Evolutionary conservation across 2,797 vertebrate genomes (phyloP).

Genomic region (Gallinago stenura): DNA sequence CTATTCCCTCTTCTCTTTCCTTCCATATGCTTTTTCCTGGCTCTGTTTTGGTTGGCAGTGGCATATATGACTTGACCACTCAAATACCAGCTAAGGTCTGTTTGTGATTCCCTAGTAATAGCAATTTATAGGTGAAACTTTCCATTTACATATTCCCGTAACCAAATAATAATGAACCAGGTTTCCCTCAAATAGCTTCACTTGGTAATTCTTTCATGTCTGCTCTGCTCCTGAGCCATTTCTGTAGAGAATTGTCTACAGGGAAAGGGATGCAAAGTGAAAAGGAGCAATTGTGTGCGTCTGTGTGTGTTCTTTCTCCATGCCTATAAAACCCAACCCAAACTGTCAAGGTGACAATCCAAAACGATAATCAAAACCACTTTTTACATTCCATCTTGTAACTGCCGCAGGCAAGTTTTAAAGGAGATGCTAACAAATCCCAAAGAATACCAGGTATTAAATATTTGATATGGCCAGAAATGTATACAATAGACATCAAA

Average conservation of each 20-base stretch:
- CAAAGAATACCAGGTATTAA: constrained; percentile 83
- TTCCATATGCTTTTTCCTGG: not conserved
- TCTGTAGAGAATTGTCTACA: constrained; percentile 69
- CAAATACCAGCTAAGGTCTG: not conserved
- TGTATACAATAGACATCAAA: constrained; percentile 76
- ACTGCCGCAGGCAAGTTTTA: constrained; percentile 84
- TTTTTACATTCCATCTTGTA: constrained; percentile 84
- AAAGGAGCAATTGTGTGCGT: constrained; percentile 60
- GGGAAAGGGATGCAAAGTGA: constrained; percentile 73
- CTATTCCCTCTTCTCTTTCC: not conserved
- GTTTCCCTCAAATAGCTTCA: constrained; percentile 53
- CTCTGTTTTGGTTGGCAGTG: not conserved
- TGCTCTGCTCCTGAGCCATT: constrained; percentile 75
- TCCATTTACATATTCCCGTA: constrained; percentile 36
- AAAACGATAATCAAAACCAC: constrained; percentile 87
- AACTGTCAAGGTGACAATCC: constrained; percentile 86
- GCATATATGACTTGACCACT: not conserved
- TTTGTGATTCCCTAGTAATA: not conserved
- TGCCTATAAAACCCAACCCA: constrained; percentile 77
- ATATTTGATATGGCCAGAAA: constrained; percentile 84
- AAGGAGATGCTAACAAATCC: constrained; percentile 86
- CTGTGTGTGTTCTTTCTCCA: constrained; percentile 76
- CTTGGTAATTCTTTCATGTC: constrained; percentile 78
- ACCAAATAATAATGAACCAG: constrained; percentile 45
- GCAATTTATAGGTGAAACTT: constrained; percentile 30